Evolutionary conservation across 2,797 vertebrate genomes (phyloP).

Genomic region (Sparus aurata): DNA sequence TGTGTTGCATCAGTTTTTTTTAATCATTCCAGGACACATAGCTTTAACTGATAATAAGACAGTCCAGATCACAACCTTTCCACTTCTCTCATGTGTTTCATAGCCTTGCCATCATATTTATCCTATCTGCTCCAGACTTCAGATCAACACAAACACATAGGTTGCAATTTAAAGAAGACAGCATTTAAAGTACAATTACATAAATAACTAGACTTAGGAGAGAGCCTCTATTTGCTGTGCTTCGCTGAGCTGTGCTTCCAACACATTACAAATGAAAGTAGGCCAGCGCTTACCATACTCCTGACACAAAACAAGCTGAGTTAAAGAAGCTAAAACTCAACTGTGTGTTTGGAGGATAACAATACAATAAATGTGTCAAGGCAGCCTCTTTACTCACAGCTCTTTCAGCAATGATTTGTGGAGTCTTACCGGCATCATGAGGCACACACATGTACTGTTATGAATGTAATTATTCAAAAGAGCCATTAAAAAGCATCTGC

Average conservation of each 20-base stretch:
- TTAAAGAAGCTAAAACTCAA: constrained; percentile 2
- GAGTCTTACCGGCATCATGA: neutral
- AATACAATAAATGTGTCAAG: constrained; percentile 2
- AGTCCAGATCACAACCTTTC: constrained; percentile 29
- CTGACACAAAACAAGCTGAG: constrained; percentile 26
- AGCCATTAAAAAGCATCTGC: neutral
- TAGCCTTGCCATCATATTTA: constrained; percentile 17
- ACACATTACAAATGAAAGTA: constrained; percentile 42
- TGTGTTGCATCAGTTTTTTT: constrained; percentile 28
- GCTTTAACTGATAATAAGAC: constrained; percentile 51
- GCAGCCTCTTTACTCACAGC: constrained; percentile 1
- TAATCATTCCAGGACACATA: constrained; percentile 50
- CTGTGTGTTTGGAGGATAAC: constrained; percentile 11
- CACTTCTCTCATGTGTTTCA: constrained; percentile 11
- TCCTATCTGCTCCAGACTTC: constrained; percentile 11
- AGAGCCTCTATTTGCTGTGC: constrained; percentile 6
- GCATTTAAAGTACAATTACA: constrained; percentile 17
- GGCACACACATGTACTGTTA: neutral
- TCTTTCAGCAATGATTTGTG: constrained; percentile 6
- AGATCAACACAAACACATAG: constrained; percentile 10
- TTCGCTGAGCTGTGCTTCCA: constrained; percentile 11
- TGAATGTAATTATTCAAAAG: constrained; percentile 3
- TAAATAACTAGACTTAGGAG: constrained; percentile 8
- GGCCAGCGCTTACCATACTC: constrained; percentile 26
- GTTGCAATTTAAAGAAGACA: neutral